Evolutionary conservation across 1,140 invertebrate genomes (phyloP).

Genomic region (Tetragonula clypearis): DNA sequence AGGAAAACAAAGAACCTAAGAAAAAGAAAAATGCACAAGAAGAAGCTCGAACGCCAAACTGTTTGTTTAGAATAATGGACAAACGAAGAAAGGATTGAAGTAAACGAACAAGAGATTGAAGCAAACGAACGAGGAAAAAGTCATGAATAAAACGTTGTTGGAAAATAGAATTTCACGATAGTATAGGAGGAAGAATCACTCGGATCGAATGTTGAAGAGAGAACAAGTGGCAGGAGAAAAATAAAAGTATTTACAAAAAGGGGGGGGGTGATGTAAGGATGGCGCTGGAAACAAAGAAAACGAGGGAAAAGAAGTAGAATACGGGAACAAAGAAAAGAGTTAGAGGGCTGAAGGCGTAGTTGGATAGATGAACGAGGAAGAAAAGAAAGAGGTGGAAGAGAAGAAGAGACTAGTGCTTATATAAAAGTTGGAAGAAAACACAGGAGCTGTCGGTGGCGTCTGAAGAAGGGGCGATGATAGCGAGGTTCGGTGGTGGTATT

Average conservation of each 20-base stretch:
- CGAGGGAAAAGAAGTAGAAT: slow-evolving; percentile 17
- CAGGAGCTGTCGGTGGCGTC: slow-evolving; percentile 48
- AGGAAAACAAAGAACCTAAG: neutral
- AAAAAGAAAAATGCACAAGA: neutral
- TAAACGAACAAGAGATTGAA: neutral
- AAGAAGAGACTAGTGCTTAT: slow-evolving; percentile 46
- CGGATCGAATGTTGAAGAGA: slow-evolving; percentile 13
- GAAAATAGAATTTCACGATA: neutral
- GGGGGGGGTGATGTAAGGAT: neutral
- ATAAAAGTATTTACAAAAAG: slow-evolving; percentile 14
- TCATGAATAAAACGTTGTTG: neutral
- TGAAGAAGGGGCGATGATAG: slow-evolving; percentile 56
- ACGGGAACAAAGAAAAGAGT: neutral
- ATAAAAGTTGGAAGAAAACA: slow-evolving; percentile 65
- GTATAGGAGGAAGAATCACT: neutral
- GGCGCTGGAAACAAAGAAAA: neutral
- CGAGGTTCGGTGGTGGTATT: slow-evolving; percentile 54
- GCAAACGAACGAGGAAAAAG: neutral
- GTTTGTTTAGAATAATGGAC: neutral
- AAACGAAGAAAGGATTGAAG: neutral
- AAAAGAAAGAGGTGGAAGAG: neutral
- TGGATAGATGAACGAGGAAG: neutral
- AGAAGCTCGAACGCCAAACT: neutral
- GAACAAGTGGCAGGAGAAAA: slow-evolving; percentile 11
- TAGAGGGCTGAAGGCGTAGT: neutral